Base-by-base conservation (phyloP, 2,797 vertebrate species). In the Cossypha polioptera region DNA sequence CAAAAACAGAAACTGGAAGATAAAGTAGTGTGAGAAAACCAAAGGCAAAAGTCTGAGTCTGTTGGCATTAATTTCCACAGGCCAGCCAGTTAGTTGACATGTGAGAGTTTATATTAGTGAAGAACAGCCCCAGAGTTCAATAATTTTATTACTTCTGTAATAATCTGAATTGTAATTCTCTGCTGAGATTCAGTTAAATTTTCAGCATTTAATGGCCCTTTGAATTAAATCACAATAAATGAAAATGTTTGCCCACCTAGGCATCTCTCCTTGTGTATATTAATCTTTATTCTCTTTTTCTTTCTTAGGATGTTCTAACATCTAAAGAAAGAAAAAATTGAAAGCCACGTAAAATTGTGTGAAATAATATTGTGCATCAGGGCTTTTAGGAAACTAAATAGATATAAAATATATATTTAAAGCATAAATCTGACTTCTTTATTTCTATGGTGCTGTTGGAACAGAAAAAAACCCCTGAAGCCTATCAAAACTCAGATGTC, bases 111-210 rank as follows among this genome's bases (percentile, higher is more conserved):
- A 8, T 36, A 28, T 28, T 53, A 36, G 13, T 17, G 66, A 63
- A n/a, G 19, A 48, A 55, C 13, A 69, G 20, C 19, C 7, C 16
- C 33, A 86, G 82, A 80, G 68, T 91, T 77, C 69, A 67, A 48
- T 92, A 92, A 78, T 86, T 97, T 96, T 81, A 31, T 88, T 93
- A 53, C 48, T 76, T 91, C 53, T 61, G 11, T 28, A 85, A 75
- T 80, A 86, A 90, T 90, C 66, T 51, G 43, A 88, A 72, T 48
- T 35, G 36, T 73, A 35, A 2, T 51, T 76, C 13, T 69, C 17
- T 79, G 35, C 29, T 79, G 63, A 85, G 42, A 35, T 54, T 57
- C 24, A 20, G 19, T 50, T 78, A 92, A 59, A 61, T 51, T 67
- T 47, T 71, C 31, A 84, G 35, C 62, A 28, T 19, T 68, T 77